Evolutionary conservation across 2,113 vertebrate genomes (phyloP).

Genomic region (Vanacampus margaritifer): DNA sequence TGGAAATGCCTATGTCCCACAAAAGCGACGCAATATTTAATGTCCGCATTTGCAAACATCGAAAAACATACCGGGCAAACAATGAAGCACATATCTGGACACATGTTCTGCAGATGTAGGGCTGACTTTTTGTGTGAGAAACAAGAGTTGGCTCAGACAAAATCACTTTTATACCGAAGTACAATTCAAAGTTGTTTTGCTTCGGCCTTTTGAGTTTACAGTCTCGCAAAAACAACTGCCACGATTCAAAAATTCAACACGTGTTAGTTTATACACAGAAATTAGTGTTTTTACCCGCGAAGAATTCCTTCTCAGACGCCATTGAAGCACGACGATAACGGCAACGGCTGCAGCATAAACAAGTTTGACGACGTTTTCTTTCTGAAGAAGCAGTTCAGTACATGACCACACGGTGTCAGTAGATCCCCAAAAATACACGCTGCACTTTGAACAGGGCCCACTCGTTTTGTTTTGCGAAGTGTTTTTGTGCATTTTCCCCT

Average conservation of each 20-base stretch:
- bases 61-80: neutral
- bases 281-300: conserved; percentile 43
- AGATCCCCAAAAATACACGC: neutral
- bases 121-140: too few relatives aligned
- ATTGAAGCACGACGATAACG: neutral
- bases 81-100: neutral
- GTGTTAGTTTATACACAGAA: neutral
- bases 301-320: conserved; percentile 45
- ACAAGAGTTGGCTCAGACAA: neutral
- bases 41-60: neutral
- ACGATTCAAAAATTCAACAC: neutral
- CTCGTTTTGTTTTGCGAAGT: too few relatives aligned
- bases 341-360: neutral
- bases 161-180: neutral
- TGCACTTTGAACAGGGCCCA: too few relatives aligned
- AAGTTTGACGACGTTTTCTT: conserved; percentile 1
- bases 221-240: neutral
- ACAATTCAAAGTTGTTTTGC: neutral
- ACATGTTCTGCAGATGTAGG: neutral
- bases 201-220: neutral
- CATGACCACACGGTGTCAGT: conserved; percentile 40
- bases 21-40: neutral
- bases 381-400: conserved; percentile 2
- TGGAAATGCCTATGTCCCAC: conserved; percentile 47
- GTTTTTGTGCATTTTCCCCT: too few relatives aligned